These are phyloP conservation scores for Neuroscelio doddi DNA, from an alignment of 2,888 invertebrate species.

Conservation along the genomic window DNA sequence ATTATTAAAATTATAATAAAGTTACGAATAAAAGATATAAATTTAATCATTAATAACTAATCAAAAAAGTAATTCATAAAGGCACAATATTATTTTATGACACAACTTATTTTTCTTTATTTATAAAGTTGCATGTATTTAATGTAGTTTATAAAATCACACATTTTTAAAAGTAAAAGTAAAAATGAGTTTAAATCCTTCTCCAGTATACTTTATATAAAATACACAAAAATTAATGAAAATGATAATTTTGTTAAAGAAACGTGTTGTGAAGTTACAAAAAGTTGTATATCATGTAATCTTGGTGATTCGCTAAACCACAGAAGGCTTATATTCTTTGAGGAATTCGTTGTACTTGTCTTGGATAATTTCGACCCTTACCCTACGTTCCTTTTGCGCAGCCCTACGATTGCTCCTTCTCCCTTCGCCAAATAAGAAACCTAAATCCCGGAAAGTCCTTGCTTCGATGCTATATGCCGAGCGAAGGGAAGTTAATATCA, in stretches of 20 bases:
- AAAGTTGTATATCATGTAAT: conserved; percentile 8
- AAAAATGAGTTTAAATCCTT: background rate
- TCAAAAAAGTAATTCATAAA: no score
- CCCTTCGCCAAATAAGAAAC: conserved; percentile 5
- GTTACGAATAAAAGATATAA: no score
- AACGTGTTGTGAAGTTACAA: no score
- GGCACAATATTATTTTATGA: no score
- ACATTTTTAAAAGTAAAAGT: no score
- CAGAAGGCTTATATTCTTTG: conserved; percentile 12
- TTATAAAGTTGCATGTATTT: no score
- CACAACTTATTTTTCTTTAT: no score
- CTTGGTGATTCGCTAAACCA: conserved; percentile 8
- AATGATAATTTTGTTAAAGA: no score
- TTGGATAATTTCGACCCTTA: background rate
- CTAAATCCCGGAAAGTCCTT: conserved; percentile 15
- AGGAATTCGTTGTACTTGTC: conserved; percentile 5
- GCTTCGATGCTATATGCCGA: conserved; percentile 10
- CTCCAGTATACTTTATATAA: background rate
- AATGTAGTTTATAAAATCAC: no score
- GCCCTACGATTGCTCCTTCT: background rate
- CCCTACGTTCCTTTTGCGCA: background rate
- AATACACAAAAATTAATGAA: background rate
- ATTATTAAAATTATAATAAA: no score
- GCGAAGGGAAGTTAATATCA: conserved; percentile 50
- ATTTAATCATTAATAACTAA: no score